Percentiles rank a stretch among this genome's conserved stretches.
phyloP scores from a whole-genome alignment of 2,797 vertebrate species.

The Parauchenoglanis ngamensis region DNA sequence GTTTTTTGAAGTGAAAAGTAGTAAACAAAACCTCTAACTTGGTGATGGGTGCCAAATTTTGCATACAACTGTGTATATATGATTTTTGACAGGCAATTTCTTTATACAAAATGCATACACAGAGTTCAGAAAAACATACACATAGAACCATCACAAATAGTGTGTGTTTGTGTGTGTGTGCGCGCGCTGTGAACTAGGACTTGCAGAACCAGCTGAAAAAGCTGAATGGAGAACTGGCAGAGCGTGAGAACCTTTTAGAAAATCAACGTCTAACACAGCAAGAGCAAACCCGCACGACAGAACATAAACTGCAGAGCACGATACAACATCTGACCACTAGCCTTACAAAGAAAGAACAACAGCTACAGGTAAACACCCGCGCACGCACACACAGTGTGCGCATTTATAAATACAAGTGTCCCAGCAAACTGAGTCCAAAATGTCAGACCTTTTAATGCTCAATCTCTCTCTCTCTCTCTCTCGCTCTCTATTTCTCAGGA shows the following conservation, averaged over 20 bases:
- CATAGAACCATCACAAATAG: background rate
- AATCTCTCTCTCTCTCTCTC: slow-evolving; percentile 30
- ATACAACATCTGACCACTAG: slow-evolving; percentile 79
- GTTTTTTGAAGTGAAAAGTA: background rate
- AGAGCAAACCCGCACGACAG: slow-evolving; percentile 79
- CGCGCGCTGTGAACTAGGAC: slow-evolving; percentile 74
- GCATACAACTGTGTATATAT: background rate
- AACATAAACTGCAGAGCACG: slow-evolving; percentile 80
- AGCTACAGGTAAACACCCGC: slow-evolving; percentile 70
- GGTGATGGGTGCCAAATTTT: background rate
- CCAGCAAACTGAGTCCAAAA: too few species aligned
- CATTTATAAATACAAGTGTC: too few species aligned
- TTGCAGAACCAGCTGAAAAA: slow-evolving; percentile 91
- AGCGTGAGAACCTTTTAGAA: slow-evolving; percentile 81
- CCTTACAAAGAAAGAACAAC: slow-evolving; percentile 80
- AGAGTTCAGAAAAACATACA: background rate
- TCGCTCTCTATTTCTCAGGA: slow-evolving; percentile 67
- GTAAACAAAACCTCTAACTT: background rate
- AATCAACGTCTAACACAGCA: slow-evolving; percentile 78
- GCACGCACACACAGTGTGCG: too few species aligned
- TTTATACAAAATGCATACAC: background rate
- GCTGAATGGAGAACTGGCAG: slow-evolving; percentile 80
- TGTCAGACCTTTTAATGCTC: too few species aligned
- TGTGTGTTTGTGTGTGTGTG: background rate
- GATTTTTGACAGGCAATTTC: background rate